phyloP scores from a whole-genome alignment of 2,797 vertebrate genomes.

The Prunella strophiata region DNA sequence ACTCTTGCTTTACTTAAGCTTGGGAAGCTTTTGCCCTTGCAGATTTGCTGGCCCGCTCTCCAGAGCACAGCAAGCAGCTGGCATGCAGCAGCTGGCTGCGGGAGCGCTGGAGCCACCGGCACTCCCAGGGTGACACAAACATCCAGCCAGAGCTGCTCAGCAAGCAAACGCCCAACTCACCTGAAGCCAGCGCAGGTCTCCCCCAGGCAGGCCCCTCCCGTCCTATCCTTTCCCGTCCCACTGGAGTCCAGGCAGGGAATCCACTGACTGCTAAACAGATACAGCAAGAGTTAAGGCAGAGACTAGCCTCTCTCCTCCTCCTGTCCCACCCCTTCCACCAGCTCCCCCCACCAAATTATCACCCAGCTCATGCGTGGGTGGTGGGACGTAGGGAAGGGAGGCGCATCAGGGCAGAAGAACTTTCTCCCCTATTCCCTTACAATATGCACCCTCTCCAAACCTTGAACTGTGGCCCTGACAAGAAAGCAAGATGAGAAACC shows the following conservation, averaged over 20 bases:
- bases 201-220: neutral
- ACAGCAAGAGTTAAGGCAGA: conserved; percentile 21
- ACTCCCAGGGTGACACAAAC: neutral
- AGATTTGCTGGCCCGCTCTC: neutral
- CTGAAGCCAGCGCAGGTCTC: neutral
- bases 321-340: conserved; percentile 8
- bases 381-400: neutral
- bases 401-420: neutral
- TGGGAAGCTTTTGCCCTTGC: neutral
- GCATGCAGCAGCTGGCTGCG: fast-evolving
- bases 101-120: fast-evolving
- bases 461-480: conserved; percentile 6
- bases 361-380: neutral
- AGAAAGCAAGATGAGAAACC: neutral
- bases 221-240: neutral
- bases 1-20: fast-evolving
- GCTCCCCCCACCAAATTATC: neutral
- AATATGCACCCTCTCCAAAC: neutral
- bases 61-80: neutral
- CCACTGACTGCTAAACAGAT: neutral
- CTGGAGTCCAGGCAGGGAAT: neutral
- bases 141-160: neutral
- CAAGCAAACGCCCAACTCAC: neutral
- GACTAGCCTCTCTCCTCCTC: conserved; percentile 25
- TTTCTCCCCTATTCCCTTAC: conserved; percentile 21